Evolutionary conservation across 1,140 invertebrate species (phyloP).

Genomic region (Trigoniulus corallinus): DNA sequence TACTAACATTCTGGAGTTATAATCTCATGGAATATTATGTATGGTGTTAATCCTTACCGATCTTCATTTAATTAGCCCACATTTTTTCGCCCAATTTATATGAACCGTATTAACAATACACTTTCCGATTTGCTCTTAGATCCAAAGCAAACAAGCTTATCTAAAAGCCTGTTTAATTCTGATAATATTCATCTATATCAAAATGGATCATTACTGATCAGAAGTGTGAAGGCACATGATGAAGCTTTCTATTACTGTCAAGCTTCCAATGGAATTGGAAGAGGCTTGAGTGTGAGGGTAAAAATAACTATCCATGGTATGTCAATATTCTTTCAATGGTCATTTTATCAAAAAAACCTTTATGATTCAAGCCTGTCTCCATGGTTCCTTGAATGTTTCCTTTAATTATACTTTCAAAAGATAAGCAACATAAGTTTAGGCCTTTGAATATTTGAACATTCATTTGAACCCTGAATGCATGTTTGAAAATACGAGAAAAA

Average conservation of each 20-base stretch:
- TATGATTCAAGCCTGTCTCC: too few relatives aligned
- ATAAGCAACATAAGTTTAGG: too few relatives aligned
- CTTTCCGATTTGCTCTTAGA: background rate
- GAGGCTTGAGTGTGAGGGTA: constrained; percentile 65
- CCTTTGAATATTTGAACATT: too few relatives aligned
- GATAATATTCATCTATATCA: constrained; percentile 76
- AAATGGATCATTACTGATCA: constrained; percentile 74
- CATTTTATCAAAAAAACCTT: too few relatives aligned
- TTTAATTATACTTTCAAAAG: too few relatives aligned
- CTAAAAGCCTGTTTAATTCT: constrained; percentile 15
- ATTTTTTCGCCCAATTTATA: background rate
- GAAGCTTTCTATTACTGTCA: constrained; percentile 68
- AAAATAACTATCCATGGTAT: constrained; percentile 79
- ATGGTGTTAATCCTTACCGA: background rate
- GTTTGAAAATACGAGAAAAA: too few relatives aligned
- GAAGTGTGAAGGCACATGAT: constrained; percentile 77
- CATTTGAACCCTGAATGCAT: too few relatives aligned
- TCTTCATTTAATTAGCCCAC: background rate
- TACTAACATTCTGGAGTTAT: background rate
- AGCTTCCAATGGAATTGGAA: constrained; percentile 44
- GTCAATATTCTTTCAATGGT: too few relatives aligned
- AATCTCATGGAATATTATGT: background rate
- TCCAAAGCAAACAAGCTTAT: too few relatives aligned
- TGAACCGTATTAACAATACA: background rate
- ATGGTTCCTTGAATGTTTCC: too few relatives aligned